Percentiles rank a stretch among this genome's conserved stretches.
Conservation (phyloP, 2,797 vertebrate genomes). For the Limnodromus scolopaceus region DNA sequence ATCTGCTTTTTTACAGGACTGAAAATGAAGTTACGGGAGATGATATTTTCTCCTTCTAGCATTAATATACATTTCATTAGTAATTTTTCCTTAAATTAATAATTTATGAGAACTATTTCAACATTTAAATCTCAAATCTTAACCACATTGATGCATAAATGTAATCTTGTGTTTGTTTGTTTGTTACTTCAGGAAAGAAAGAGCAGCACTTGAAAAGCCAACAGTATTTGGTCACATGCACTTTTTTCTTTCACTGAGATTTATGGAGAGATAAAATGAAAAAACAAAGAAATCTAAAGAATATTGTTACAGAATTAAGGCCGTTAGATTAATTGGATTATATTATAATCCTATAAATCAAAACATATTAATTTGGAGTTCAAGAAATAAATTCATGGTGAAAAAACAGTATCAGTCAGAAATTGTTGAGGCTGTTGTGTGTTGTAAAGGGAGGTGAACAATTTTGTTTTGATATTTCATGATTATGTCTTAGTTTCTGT, state of each 20-base stretch:
- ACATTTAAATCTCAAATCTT: background rate
- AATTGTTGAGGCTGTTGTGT: background rate
- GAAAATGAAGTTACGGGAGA: background rate
- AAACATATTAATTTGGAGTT: background rate
- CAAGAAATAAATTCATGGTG: background rate
- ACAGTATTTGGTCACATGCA: background rate
- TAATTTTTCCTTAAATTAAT: background rate
- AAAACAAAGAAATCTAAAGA: background rate
- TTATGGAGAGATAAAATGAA: background rate
- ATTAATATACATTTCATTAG: background rate
- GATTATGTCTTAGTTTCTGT: background rate
- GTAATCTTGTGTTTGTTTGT: background rate
- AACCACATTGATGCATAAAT: background rate
- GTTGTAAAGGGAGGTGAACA: background rate
- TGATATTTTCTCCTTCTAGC: background rate
- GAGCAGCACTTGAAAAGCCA: background rate
- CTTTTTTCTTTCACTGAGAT: background rate
- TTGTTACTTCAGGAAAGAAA: background rate
- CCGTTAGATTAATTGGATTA: background rate
- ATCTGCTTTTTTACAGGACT: background rate
- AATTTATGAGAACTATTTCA: background rate
- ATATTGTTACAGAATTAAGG: background rate
- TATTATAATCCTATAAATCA: background rate
- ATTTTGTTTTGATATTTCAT: background rate
- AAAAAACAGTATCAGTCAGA: background rate